Evolutionary conservation across 2,113 vertebrate genomes (phyloP).

Genomic region (Melanocharis versteri): DNA sequence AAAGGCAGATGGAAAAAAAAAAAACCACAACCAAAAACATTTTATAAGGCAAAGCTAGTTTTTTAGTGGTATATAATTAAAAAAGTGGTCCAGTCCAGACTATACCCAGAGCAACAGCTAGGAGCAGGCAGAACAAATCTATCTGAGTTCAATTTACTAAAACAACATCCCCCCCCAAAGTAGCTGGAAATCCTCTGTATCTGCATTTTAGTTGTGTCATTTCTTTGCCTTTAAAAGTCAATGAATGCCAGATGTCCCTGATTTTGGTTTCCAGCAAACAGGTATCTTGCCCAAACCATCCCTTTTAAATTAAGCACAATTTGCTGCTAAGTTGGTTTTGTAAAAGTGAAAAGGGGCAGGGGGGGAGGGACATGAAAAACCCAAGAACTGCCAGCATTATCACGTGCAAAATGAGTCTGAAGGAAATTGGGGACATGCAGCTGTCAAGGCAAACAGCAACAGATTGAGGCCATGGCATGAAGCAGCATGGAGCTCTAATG

Average conservation of each 20-base stretch:
- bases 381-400: not conserved
- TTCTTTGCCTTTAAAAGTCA: slow-evolving; percentile 43
- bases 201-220: slow-evolving; percentile 38
- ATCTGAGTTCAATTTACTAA: slow-evolving; percentile 10
- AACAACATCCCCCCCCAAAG: not conserved
- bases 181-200: slow-evolving; percentile 36
- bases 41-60: not conserved
- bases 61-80: not conserved
- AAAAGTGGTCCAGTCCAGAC: not conserved
- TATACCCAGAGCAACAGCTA: not conserved
- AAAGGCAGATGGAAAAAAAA: not conserved
- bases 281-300: slow-evolving; percentile 35
- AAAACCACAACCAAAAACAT: too few relatives aligned
- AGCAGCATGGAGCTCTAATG: slow-evolving; percentile 25
- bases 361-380: not conserved
- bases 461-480: slow-evolving; percentile 42
- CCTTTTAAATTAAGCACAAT: slow-evolving; percentile 14
- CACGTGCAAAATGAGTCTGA: slow-evolving; percentile 7
- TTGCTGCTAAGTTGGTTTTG: slow-evolving; percentile 2
- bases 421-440: slow-evolving; percentile 37
- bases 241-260: slow-evolving; percentile 49
- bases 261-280: slow-evolving; percentile 17
- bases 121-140: not conserved
- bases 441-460: slow-evolving; percentile 49
- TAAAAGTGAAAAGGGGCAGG: not conserved